Percentiles rank a stretch among this genome's conserved stretches.
phyloP scores from a whole-genome alignment of 2,888 invertebrate species.

The Lasioglossum morio region DNA sequence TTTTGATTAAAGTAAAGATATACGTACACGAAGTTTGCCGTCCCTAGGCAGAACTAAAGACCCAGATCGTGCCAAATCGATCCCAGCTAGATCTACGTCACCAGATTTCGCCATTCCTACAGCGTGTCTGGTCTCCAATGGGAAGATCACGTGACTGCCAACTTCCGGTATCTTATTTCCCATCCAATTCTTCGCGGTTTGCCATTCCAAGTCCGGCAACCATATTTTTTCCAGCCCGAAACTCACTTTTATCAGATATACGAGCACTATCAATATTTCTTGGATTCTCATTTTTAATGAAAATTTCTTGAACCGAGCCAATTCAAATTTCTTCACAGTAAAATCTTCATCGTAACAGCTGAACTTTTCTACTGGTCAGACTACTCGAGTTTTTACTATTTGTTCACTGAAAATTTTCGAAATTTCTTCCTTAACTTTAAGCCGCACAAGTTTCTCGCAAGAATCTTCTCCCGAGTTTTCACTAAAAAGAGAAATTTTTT shows the following conservation, averaged over 20 bases:
- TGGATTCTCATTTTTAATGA: neutral
- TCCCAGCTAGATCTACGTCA: constrained; percentile 68
- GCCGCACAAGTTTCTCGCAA: neutral
- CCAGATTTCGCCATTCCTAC: constrained; percentile 72
- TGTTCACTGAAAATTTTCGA: neutral
- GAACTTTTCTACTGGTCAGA: too few relatives aligned
- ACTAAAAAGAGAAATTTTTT: neutral
- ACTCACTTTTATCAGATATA: neutral
- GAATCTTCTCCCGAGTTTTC: neutral
- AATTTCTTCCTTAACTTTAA: neutral
- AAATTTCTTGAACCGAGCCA: neutral
- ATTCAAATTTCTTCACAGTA: neutral
- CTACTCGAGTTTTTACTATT: neutral
- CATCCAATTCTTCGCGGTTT: constrained; percentile 77
- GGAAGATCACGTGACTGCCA: constrained; percentile 78
- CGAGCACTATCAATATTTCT: neutral
- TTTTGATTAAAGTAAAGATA: neutral
- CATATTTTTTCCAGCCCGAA: constrained; percentile 74
- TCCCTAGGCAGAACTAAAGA: constrained; percentile 73
- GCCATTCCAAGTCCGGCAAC: constrained; percentile 80
- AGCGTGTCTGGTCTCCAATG: constrained; percentile 76
- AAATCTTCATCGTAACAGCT: neutral
- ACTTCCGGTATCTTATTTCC: constrained; percentile 70
- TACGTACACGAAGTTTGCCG: constrained; percentile 71
- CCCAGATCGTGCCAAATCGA: constrained; percentile 78